Evolutionary conservation across 2,888 invertebrate genomes (phyloP), one percentile per base, ranked within the genome.

Genomic region (Eristalis intricaria): DNA sequence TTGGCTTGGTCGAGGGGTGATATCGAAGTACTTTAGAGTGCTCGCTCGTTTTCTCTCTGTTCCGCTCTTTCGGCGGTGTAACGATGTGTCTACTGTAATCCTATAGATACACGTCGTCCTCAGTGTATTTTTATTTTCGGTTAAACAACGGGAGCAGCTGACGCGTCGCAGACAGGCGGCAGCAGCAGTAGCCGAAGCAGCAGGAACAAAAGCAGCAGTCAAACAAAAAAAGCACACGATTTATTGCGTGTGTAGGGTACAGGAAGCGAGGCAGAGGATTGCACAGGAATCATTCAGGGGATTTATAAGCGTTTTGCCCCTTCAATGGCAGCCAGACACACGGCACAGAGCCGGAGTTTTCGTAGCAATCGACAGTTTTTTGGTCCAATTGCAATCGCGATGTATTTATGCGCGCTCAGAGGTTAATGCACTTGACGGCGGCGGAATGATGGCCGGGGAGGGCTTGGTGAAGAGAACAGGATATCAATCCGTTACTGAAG

Each of bases 71-170:
- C 19, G 29, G 19, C 63, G n/a, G n/a, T n/a, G 64, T 7, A 19
- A 23, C 26, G n/a, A 56, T 60, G 61, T 38, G 38, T 64, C 63
- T 65, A 32, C 63, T 56, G 35, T 69, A 50, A 69, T 69, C 40
- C 40, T 60, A 35, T 40, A 74, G 64, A 64, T 80, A 80, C 80
- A 74, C 26, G 35, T 26, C 56, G 56, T 56, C 3, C 15, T 68
- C 73, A 50, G 40, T 66, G 15, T 82, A 64, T 63, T 58, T 82
- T 69, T 85, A 61, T 86, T 78, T 70, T 61, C 58, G 75, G 56
- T 76, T 84, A 63, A 81, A 76, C 64, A 79, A 74, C 68, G 66
- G 58, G 56, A 77, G 82, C 85, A 86, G 85, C 85, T 86, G 85
- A 86, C 78, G 73, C 74, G 69, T 86, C 82, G 56, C 84, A 80